A percentile compares a stretch with the other conserved stretches of the same genome.
These are phyloP conservation scores for Macropis europaea DNA, from an alignment of 2,888 invertebrate genomes.

Conservation along the genomic window DNA sequence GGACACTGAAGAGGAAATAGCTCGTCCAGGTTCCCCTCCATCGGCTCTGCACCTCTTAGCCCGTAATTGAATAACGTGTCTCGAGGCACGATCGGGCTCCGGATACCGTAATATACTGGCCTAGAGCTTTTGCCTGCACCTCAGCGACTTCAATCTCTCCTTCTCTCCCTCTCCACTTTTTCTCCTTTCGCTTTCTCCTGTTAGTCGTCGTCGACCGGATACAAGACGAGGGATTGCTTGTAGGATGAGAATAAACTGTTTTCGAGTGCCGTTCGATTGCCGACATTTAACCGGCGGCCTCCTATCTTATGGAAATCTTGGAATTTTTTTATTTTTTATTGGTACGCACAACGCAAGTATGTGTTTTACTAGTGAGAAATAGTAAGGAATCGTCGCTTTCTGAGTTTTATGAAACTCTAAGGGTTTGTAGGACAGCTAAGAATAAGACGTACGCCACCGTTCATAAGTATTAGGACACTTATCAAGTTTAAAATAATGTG, in stretches of 20 bases:
- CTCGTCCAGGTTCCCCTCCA: slow-evolving; percentile 59
- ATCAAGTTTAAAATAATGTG: too few species aligned
- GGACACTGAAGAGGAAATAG: slow-evolving; percentile 55
- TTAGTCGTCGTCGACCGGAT: slow-evolving; percentile 31
- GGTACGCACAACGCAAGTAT: too few species aligned
- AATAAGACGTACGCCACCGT: too few species aligned
- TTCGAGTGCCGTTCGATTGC: slow-evolving; percentile 20
- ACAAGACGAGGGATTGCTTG: slow-evolving; percentile 52
- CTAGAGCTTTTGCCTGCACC: slow-evolving; percentile 56
- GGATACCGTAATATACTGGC: slow-evolving; percentile 63
- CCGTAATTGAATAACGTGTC: slow-evolving; percentile 77
- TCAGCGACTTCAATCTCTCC: slow-evolving; percentile 57
- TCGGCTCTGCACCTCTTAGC: slow-evolving; percentile 70
- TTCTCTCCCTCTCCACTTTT: neutral
- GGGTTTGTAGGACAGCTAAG: too few species aligned
- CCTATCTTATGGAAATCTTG: neutral
- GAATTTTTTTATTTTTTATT: neutral
- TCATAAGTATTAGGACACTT: too few species aligned
- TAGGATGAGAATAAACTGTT: slow-evolving; percentile 36
- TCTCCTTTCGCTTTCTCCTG: slow-evolving; percentile 6
- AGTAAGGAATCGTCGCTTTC: too few species aligned
- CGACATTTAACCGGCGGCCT: slow-evolving; percentile 25
- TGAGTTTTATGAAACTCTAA: too few species aligned
- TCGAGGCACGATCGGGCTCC: slow-evolving; percentile 67
- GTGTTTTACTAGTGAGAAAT: too few species aligned